Evolutionary conservation across 1,140 invertebrate genomes (phyloP).

Genomic region (Cataglyphis hispanica): DNA sequence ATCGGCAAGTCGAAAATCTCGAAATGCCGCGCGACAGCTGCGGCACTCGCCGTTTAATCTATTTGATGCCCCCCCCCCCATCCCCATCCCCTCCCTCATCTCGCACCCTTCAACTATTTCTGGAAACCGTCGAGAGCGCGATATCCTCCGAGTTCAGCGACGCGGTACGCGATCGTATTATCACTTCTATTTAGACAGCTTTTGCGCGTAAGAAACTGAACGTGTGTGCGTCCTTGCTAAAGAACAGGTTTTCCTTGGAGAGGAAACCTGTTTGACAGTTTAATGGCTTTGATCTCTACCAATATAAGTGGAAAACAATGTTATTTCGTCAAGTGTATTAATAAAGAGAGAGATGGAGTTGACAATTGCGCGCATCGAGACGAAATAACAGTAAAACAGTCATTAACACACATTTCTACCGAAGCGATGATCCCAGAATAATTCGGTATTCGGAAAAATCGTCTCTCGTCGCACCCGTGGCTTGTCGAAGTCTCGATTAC

Average conservation of each 20-base stretch:
- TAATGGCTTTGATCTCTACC: background rate
- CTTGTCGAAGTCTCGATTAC: conserved; percentile 23
- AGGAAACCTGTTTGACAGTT: background rate
- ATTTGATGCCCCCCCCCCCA: conserved; percentile 26
- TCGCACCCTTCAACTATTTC: conserved; percentile 27
- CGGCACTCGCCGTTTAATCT: conserved; percentile 65
- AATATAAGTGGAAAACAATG: background rate
- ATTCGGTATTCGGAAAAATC: conserved; percentile 45
- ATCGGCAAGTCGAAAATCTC: conserved; percentile 62
- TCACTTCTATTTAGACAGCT: conserved; percentile 18
- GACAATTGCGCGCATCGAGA: background rate
- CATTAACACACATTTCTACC: background rate
- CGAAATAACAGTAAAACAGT: background rate
- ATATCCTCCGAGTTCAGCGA: conserved; percentile 11
- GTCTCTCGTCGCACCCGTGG: background rate
- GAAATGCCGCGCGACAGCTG: conserved; percentile 64
- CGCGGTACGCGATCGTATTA: background rate
- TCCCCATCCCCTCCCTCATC: too few relatives aligned
- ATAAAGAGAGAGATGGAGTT: background rate
- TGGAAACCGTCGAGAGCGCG: conserved; percentile 35
- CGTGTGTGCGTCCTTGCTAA: too few relatives aligned
- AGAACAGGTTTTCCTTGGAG: background rate
- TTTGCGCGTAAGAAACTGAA: background rate
- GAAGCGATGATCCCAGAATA: conserved; percentile 19
- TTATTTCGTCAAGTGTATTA: background rate